Conservation (phyloP, 1,140 invertebrate genomes). For the Heliconius melpomene region DNA sequence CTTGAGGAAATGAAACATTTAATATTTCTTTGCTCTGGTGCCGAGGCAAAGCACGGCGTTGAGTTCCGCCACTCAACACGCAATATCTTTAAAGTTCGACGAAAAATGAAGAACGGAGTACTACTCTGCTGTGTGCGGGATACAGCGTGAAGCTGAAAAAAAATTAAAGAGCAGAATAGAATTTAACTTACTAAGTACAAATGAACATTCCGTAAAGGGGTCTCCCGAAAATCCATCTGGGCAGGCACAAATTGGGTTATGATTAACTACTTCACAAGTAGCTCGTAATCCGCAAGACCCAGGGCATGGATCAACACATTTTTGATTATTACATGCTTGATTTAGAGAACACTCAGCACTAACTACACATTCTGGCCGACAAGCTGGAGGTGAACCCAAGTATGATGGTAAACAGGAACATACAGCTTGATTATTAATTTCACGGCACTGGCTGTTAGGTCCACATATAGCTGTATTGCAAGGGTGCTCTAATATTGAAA, state of each 20-base stretch:
- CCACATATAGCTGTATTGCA: constrained; percentile 90
- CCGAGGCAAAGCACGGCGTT: no score
- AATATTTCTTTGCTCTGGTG: no score
- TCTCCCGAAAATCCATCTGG: constrained; percentile 80
- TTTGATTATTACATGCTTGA: constrained; percentile 88
- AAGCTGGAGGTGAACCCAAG: constrained; percentile 89
- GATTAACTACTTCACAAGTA: constrained; percentile 88
- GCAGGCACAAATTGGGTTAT: constrained; percentile 85
- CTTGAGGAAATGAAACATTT: no score
- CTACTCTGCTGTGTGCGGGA: no score
- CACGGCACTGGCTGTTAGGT: constrained; percentile 88
- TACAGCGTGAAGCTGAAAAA: background rate
- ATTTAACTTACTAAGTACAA: constrained; percentile 60
- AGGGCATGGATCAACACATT: constrained; percentile 90
- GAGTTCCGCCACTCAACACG: no score
- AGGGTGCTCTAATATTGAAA: constrained; percentile 77
- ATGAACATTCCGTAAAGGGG: constrained; percentile 83
- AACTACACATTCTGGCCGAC: constrained; percentile 89
- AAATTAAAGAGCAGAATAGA: background rate
- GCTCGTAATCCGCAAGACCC: constrained; percentile 89
- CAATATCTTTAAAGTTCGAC: no score
- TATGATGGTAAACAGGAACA: constrained; percentile 89
- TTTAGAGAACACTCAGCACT: constrained; percentile 88
- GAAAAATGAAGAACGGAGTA: no score
- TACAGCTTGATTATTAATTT: constrained; percentile 86